Evolutionary conservation across 1,140 invertebrate species (phyloP).

Genomic region (Zaprionus davidi): DNA sequence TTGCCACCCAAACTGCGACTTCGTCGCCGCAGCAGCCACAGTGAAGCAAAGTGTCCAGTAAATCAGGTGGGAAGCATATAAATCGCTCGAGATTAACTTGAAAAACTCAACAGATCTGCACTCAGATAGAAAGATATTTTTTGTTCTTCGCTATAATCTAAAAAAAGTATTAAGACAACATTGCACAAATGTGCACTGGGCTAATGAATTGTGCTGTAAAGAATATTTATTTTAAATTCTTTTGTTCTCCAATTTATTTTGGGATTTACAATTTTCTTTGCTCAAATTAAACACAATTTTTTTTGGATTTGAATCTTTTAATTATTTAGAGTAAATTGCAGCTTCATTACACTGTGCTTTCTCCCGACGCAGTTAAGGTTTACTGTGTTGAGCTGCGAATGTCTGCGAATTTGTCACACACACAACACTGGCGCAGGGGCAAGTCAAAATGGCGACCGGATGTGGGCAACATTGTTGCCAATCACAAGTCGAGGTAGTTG

Average conservation of each 20-base stretch:
- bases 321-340: background rate
- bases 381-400: constrained; percentile 35
- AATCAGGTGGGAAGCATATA: background rate
- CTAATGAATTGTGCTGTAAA: background rate
- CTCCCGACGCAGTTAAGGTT: constrained; percentile 43
- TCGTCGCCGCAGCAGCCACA: constrained; percentile 19
- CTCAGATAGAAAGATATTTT: background rate
- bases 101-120: background rate
- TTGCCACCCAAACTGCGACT: constrained; percentile 46
- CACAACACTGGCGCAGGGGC: constrained; percentile 25
- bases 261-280: background rate
- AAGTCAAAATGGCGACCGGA: constrained; percentile 74
- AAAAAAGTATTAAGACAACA: background rate
- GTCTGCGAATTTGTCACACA: constrained; percentile 66
- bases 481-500: constrained; percentile 32
- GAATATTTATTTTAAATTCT: background rate
- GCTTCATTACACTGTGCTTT: constrained; percentile 20
- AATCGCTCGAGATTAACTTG: background rate
- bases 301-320: too few species aligned
- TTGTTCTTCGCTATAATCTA: background rate
- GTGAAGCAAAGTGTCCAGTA: constrained; percentile 18
- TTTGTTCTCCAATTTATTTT: background rate
- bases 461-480: constrained; percentile 72
- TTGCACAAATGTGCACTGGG: too few species aligned
- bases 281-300: background rate